Conservation (phyloP, 1,140 invertebrate species). For the Solenopsis invicta region DNA sequence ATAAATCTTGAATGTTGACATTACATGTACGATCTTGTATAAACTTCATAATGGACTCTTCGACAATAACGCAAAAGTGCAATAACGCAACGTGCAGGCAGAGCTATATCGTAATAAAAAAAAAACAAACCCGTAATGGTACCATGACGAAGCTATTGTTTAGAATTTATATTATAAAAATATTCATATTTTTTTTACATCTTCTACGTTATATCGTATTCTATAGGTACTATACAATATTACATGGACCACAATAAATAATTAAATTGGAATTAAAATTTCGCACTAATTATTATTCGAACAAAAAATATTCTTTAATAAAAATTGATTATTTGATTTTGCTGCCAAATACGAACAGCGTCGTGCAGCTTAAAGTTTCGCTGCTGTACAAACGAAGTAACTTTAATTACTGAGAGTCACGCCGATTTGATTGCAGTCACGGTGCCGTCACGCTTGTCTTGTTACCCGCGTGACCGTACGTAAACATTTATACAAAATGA, state of each 20-base stretch:
- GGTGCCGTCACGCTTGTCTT: neutral
- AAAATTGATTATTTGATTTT: neutral
- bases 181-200: neutral
- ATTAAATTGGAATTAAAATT: neutral
- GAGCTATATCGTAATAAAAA: neutral
- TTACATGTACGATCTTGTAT: conserved; percentile 22
- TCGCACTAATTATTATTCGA: neutral
- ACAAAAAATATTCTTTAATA: neutral
- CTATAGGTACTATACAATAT: neutral
- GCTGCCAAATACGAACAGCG: too few relatives aligned
- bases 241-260: neutral
- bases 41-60: conserved; percentile 46
- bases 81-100: conserved; percentile 19
- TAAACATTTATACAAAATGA: conserved; percentile 32
- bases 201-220: neutral
- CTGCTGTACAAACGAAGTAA: neutral
- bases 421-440: neutral
- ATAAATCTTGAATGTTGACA: conserved; percentile 51
- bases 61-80: neutral
- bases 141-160: neutral
- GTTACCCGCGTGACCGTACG: neutral
- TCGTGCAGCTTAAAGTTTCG: neutral
- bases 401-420: neutral
- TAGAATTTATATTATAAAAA: neutral
- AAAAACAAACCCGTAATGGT: neutral